A percentile compares a stretch with the other conserved stretches of the same genome.
These are phyloP conservation scores for Amblyornis subalaris DNA, from an alignment of 2,113 vertebrate species.

Conservation along the genomic window DNA sequence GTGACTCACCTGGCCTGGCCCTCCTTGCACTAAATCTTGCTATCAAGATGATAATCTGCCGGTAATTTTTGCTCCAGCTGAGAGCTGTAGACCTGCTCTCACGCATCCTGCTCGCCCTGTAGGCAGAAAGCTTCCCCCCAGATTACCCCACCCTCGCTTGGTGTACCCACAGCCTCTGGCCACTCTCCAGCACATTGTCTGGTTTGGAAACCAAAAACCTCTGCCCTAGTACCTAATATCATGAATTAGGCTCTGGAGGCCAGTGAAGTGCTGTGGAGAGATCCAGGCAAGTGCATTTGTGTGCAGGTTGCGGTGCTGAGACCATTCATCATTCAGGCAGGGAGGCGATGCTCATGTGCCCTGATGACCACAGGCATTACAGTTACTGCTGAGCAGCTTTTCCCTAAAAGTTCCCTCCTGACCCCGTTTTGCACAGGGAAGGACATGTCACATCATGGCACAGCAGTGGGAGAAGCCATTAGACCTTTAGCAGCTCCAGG, in stretches of 20 bases:
- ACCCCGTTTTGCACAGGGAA: not conserved
- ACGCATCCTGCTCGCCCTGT: slow-evolving; percentile 43
- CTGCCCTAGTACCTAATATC: slow-evolving; percentile 47
- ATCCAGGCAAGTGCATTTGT: not conserved
- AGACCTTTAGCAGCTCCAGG: not conserved
- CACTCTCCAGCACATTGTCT: slow-evolving; percentile 13
- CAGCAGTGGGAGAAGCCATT: not conserved
- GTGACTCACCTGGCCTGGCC: slow-evolving; percentile 3
- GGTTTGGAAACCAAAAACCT: slow-evolving; percentile 41
- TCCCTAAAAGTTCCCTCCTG: not conserved
- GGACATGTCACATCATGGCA: not conserved
- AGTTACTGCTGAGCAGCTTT: not conserved
- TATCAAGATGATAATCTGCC: slow-evolving; percentile 49
- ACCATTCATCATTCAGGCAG: not conserved
- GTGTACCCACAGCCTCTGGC: slow-evolving; percentile 49
- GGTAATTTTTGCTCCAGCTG: slow-evolving; percentile 28
- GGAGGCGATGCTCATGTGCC: rapidly evolving
- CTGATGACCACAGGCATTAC: rapidly evolving
- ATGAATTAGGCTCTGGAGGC: slow-evolving; percentile 19
- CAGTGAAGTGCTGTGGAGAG: not conserved
- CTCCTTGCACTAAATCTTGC: not conserved
- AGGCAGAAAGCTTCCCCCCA: slow-evolving; percentile 52
- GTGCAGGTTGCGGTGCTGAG: not conserved
- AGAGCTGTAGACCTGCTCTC: slow-evolving; percentile 44
- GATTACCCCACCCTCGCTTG: slow-evolving; percentile 2